Evolutionary conservation across 35 echinoderm and acorn worm genomes (phyloP).

Genomic region (Patiria miniata): DNA sequence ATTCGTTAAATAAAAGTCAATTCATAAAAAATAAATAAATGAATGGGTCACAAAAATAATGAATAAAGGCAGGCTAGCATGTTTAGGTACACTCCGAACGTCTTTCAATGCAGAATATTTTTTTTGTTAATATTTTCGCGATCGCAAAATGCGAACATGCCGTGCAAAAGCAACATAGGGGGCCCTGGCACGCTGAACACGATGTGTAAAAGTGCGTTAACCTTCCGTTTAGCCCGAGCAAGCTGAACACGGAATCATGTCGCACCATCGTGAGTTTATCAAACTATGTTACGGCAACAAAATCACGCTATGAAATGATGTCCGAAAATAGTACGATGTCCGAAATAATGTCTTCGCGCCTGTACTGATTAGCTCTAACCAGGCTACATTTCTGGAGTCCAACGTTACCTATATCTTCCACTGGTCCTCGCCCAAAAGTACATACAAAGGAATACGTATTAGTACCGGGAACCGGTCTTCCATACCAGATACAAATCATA

Average conservation of each 20-base stretch:
- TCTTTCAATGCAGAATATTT: background rate
- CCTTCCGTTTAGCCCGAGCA: background rate
- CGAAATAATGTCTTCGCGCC: background rate
- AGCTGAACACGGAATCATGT: background rate
- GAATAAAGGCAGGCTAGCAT: background rate
- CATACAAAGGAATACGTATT: no score
- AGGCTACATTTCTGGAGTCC: no score
- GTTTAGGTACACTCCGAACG: background rate
- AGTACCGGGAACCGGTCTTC: no score
- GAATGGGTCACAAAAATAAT: background rate
- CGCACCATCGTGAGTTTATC: background rate
- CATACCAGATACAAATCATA: no score
- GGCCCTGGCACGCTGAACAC: background rate
- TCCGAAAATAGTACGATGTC: background rate
- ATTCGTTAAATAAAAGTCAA: background rate
- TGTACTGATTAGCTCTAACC: no score
- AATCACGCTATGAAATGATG: background rate
- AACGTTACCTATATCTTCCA: no score
- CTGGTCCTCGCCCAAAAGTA: no score
- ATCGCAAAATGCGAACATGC: background rate
- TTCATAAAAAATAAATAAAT: background rate
- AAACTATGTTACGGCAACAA: background rate
- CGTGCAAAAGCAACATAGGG: background rate
- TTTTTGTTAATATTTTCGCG: background rate
- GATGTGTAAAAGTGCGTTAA: slow-evolving; percentile 1